Conservation (phyloP, 2,113 vertebrate genomes). For the Galemys pyrenaicus region DNA sequence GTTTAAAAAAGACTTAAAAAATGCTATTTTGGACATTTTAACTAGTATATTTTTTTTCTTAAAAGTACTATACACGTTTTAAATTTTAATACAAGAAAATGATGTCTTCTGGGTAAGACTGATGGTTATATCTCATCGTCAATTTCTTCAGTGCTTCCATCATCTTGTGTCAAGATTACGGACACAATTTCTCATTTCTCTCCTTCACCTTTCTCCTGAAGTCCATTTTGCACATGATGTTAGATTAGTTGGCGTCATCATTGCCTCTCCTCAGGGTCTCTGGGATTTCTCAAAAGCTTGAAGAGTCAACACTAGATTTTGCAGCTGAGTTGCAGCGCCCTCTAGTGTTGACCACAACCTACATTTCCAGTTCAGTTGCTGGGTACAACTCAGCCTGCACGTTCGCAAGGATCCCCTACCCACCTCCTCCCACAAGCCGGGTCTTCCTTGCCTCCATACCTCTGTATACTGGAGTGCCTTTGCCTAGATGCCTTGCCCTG, state of each 20-base stretch:
- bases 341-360: background rate
- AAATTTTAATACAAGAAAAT: background rate
- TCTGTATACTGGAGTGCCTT: background rate
- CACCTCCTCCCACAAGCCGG: background rate
- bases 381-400: background rate
- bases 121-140: background rate
- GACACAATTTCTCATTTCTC: background rate
- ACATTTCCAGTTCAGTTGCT: background rate
- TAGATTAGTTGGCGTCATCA: background rate
- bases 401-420: background rate
- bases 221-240: background rate
- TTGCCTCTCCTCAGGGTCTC: background rate
- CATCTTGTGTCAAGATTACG: background rate
- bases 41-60: constrained; percentile 44
- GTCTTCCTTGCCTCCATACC: background rate
- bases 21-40: background rate
- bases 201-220: background rate
- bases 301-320: background rate
- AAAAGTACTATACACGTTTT: background rate
- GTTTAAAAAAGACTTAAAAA: constrained; percentile 1
- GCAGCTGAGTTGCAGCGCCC: background rate
- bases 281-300: background rate
- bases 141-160: background rate
- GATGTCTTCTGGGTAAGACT: background rate
- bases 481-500: background rate